Base-by-base conservation (phyloP, 1,140 invertebrate genomes). In the Pentalonia nigronervosa region DNA sequence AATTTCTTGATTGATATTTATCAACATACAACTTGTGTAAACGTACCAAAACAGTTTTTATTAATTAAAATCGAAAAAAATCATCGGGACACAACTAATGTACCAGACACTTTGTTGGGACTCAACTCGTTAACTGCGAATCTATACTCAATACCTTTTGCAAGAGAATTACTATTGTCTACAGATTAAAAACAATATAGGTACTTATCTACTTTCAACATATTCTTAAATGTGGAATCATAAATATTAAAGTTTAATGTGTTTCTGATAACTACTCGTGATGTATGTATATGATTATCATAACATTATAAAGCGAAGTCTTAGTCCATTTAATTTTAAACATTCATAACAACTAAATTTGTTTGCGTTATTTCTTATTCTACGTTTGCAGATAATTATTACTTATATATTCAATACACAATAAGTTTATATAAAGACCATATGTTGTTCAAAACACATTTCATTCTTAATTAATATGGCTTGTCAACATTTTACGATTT, bases 401-500 rank as follows among this genome's bases (percentile, higher is more conserved):
- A 83, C 7, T 83, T 6, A 20, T 41, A 34, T 17, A 36, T 21
- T 83, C 34, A 83, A 83, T 36, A 83, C 21, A 17, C 17, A 6
- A 76, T 76, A n/a, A 76, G 20, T 83, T 23, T 84, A 41, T 84
- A 14, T 14, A 84, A 84, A 84, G 7, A 84, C 83, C 84, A 86
- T 45, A 6, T 86, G 84, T 86, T 47, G 3, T 86, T 86, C 9
- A 4, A 86, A 86, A 47, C 45, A 47, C 41, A 86, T 86, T 86
- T 86, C 0, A 86, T 86, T 86, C 23, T 84, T 84, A 84, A 84
- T 84, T 84, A 83, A 25, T 84, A 25, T 84, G 45, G 34, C 41
- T 41, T 47, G 84, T 86, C 84, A 86, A 86, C 25, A 47, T 87
- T 87, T 87, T 48, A 87, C 25, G 86, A 48, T 48, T n/a, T 47